These are phyloP conservation scores for Hermetia illucens DNA, from an alignment of 1,140 invertebrate genomes.

Conservation along the genomic window DNA sequence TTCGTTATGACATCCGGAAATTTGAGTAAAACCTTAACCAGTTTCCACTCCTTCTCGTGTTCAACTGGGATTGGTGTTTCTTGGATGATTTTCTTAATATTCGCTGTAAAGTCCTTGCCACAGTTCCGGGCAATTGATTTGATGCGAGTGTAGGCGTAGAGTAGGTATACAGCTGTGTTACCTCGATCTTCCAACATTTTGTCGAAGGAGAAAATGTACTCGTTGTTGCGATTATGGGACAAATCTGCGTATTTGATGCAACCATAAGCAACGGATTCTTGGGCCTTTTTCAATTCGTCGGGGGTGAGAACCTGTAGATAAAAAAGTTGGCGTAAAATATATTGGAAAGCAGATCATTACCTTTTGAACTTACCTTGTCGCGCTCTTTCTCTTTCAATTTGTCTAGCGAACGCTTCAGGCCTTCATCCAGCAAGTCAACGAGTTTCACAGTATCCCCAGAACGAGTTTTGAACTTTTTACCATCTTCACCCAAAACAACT, in stretches of 20 bases:
- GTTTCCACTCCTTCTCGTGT: constrained; percentile 90
- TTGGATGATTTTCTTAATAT: constrained; percentile 37
- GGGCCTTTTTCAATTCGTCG: constrained; percentile 72
- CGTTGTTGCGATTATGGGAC: constrained; percentile 81
- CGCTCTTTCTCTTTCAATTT: constrained; percentile 86
- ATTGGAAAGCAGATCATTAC: not conserved
- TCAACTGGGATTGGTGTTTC: constrained; percentile 51
- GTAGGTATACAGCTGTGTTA: constrained; percentile 95
- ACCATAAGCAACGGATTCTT: constrained; percentile 89
- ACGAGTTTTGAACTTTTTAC: constrained; percentile 98
- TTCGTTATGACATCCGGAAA: constrained; percentile 81
- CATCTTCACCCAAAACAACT: constrained; percentile 95
- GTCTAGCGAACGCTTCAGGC: constrained; percentile 64
- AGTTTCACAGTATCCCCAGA: constrained; percentile 92
- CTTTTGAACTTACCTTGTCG: no score
- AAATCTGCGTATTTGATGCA: constrained; percentile 99
- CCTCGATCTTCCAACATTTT: constrained; percentile 99
- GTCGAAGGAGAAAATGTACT: constrained; percentile 98
- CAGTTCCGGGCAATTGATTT: constrained; percentile 76
- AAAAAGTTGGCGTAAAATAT: no score
- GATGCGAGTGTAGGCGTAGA: constrained; percentile 93
- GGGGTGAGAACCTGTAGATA: constrained; percentile 38
- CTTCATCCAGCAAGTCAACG: constrained; percentile 87
- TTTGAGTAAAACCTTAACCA: constrained; percentile 73
- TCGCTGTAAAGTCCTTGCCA: constrained; percentile 40